Conservation (phyloP, 2,113 vertebrate genomes). For the Spermophilus dauricus region DNA sequence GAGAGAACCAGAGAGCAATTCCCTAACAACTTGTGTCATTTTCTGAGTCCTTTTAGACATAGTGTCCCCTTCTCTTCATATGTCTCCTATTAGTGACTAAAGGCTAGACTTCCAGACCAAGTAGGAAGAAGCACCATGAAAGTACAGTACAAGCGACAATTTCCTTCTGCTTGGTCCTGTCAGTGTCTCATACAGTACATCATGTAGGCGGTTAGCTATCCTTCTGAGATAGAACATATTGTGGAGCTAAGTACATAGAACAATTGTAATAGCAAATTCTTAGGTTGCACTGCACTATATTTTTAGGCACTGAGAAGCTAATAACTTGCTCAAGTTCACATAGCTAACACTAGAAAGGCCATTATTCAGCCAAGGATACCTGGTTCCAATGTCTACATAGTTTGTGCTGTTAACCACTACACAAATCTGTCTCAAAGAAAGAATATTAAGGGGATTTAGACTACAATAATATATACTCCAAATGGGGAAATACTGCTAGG, state of each 20-base stretch:
- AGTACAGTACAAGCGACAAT: neutral
- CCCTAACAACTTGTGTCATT: neutral
- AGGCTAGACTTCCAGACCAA: constrained; percentile 3
- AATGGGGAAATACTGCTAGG: neutral
- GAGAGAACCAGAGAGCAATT: neutral
- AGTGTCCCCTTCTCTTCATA: neutral
- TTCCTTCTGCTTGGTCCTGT: neutral
- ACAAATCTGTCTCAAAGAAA: neutral
- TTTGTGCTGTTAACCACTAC: neutral
- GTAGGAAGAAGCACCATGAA: neutral
- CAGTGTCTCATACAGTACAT: neutral
- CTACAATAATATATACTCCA: neutral
- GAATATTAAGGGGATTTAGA: neutral
- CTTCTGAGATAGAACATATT: neutral
- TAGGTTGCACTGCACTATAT: neutral
- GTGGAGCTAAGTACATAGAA: neutral
- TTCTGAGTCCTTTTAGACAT: neutral
- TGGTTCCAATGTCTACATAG: constrained; percentile 4
- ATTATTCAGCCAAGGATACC: neutral
- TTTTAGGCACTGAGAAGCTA: neutral
- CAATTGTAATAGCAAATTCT: neutral
- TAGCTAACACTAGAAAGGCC: neutral
- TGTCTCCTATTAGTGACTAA: neutral
- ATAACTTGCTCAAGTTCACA: neutral
- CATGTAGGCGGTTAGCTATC: neutral